Conservation (phyloP, 2,113 vertebrate genomes). For the Cariama cristata region DNA sequence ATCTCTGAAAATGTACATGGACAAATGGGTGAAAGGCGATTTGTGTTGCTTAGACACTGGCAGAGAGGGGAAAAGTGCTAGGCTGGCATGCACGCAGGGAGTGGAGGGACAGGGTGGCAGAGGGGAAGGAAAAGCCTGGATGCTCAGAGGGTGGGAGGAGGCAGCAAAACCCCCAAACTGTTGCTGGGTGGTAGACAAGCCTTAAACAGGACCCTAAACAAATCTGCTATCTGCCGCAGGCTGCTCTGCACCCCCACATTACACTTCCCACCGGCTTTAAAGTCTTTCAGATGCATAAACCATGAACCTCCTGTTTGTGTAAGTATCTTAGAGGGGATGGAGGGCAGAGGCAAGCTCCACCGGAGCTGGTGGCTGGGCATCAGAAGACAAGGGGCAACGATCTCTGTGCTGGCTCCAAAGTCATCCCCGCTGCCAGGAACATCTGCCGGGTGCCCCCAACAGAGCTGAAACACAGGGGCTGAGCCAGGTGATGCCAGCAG, state of each 20-base stretch:
- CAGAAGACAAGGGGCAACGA: background rate
- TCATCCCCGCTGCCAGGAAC: background rate
- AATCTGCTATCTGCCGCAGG: background rate
- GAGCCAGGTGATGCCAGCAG: background rate
- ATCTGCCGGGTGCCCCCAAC: background rate
- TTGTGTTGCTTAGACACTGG: slow-evolving; percentile 15
- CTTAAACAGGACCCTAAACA: background rate
- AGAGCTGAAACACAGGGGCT: background rate
- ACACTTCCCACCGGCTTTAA: background rate
- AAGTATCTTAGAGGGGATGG: background rate
- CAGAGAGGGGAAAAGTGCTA: background rate
- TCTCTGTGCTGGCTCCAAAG: background rate
- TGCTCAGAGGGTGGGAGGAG: background rate
- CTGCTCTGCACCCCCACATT: background rate
- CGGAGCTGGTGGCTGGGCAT: background rate
- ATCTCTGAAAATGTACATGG: background rate
- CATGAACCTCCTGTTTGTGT: fast-evolving
- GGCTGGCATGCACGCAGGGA: background rate
- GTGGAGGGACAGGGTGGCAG: background rate
- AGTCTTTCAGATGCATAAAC: background rate
- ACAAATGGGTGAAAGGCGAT: background rate
- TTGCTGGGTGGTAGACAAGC: background rate
- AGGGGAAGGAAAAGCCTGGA: background rate
- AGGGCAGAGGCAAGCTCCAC: background rate
- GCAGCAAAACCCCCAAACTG: background rate